Conservation (phyloP, 2,888 invertebrate species). For the Sycophila texana region DNA sequence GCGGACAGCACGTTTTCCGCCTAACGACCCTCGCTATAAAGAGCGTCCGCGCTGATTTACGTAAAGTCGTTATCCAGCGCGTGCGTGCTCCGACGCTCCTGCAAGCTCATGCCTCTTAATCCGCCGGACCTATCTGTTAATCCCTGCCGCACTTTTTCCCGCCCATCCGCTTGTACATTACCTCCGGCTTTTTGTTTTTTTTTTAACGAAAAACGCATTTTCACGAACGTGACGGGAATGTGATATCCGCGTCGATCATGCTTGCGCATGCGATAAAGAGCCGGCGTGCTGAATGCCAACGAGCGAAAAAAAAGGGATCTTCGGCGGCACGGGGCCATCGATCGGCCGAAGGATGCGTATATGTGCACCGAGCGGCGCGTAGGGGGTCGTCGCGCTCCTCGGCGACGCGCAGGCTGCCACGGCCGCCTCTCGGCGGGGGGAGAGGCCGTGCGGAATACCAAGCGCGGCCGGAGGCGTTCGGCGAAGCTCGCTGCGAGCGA, state of each 20-base stretch:
- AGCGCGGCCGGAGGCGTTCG: slow-evolving; percentile 8
- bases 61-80: slow-evolving; percentile 24
- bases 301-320: too few species aligned
- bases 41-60: slow-evolving; percentile 31
- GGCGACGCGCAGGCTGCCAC: slow-evolving; percentile 48
- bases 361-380: slow-evolving; percentile 8
- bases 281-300: too few species aligned
- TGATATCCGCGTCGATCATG: too few species aligned
- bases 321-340: too few species aligned
- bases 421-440: not conserved
- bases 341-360: slow-evolving; percentile 1
- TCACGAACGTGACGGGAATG: not conserved
- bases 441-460: slow-evolving; percentile 30
- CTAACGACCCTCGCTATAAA: slow-evolving; percentile 30
- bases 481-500: not conserved
- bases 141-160: not conserved
- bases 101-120: too few species aligned
- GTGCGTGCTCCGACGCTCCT: slow-evolving; percentile 7
- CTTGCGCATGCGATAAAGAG: too few species aligned
- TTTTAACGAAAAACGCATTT: slow-evolving; percentile 1
- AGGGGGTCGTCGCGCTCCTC: not conserved
- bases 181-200: not conserved
- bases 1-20: slow-evolving; percentile 24
- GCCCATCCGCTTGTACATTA: not conserved
- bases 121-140: too few species aligned